Conservation (phyloP, 2,888 invertebrate species). For the Oxystoma pomonae region DNA sequence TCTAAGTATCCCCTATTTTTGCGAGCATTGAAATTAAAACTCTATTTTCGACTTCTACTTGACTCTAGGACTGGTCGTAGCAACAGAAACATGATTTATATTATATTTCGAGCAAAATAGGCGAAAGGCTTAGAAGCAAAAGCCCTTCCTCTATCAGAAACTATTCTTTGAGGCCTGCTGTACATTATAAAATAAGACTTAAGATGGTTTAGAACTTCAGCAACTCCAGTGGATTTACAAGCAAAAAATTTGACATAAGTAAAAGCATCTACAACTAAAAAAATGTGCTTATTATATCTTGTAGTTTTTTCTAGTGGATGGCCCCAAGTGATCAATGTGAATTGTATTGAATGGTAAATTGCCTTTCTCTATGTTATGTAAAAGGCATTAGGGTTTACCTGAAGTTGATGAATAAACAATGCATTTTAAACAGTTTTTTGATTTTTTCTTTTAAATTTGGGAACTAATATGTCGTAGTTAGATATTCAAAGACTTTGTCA, state of each 20-base stretch:
- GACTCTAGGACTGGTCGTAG: constrained; percentile 31
- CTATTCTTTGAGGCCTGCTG: constrained; percentile 27
- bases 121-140: constrained; percentile 33
- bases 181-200: constrained; percentile 28
- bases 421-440: constrained; percentile 33
- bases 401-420: constrained; percentile 24
- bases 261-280: constrained; percentile 34
- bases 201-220: constrained; percentile 25
- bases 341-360: constrained; percentile 29
- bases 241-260: constrained; percentile 31
- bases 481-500: constrained; percentile 31
- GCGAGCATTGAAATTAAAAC: constrained; percentile 7
- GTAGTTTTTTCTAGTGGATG: constrained; percentile 24
- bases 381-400: constrained; percentile 30
- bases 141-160: constrained; percentile 33
- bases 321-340: no score
- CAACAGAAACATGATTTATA: constrained; percentile 25
- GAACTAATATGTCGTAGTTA: constrained; percentile 36
- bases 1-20: constrained; percentile 10
- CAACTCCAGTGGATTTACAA: constrained; percentile 24
- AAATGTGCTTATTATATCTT: constrained; percentile 27
- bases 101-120: no score
- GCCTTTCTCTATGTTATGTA: constrained; percentile 33
- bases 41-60: constrained; percentile 24
- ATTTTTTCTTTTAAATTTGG: constrained; percentile 31